phyloP scores from a whole-genome alignment of 1,140 invertebrate species.

The Neotoxoptera formosana region DNA sequence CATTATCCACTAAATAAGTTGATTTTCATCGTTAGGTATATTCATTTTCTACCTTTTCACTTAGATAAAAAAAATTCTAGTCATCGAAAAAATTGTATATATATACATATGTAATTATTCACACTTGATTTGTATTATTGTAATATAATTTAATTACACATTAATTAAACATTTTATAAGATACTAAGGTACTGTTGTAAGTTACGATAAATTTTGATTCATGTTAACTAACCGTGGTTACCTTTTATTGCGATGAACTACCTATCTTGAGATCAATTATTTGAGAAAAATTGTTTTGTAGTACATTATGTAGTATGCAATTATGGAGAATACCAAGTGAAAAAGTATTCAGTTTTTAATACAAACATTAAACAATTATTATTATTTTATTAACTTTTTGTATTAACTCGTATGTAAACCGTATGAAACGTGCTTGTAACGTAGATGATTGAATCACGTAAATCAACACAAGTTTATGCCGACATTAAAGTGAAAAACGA shows the following conservation, averaged over 20 bases:
- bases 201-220: background rate
- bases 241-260: background rate
- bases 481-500: too few species aligned
- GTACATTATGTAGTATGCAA: too few species aligned
- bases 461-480: background rate
- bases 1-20: too few species aligned
- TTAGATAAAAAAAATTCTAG: too few species aligned
- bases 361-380: background rate
- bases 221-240: background rate
- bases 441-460: background rate
- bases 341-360: background rate
- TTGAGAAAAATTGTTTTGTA: too few species aligned
- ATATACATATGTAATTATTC: too few species aligned
- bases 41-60: too few species aligned
- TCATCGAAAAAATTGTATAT: too few species aligned
- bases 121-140: too few species aligned
- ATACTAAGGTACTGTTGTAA: background rate
- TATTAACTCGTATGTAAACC: background rate
- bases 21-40: too few species aligned
- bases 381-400: background rate
- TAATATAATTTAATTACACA: background rate
- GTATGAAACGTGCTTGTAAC: background rate
- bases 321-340: background rate
- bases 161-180: background rate
- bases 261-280: too few species aligned